These are phyloP conservation scores for Drosophila ustulata DNA, from an alignment of 2,888 invertebrate genomes.

Conservation along the genomic window DNA sequence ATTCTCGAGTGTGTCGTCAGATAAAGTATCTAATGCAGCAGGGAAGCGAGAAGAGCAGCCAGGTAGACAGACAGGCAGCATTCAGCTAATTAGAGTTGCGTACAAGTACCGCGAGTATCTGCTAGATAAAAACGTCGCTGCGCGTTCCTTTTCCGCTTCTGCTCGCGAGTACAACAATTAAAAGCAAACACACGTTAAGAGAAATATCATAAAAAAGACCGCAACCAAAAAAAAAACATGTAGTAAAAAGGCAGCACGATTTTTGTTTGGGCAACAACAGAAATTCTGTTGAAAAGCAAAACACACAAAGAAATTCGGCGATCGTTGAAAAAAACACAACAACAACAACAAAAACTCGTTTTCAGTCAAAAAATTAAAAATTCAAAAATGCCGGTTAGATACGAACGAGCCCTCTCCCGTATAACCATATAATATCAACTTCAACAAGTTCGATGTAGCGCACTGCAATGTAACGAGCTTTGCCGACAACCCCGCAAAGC, in stretches of 20 bases:
- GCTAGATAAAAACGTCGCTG: conserved; percentile 56
- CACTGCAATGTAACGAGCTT: conserved; percentile 38
- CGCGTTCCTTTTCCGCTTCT: conserved; percentile 45
- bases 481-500: conserved; percentile 26
- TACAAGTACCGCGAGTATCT: conserved; percentile 52
- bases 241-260: conserved; percentile 12
- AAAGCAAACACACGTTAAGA: conserved; percentile 41
- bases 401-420: conserved; percentile 64
- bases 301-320: conserved; percentile 42
- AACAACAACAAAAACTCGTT: conserved; percentile 55
- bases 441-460: conserved; percentile 62
- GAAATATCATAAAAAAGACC: conserved; percentile 20
- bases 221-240: conserved; percentile 1
- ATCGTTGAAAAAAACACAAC: conserved; percentile 18
- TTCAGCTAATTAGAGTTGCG: conserved; percentile 52
- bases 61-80: conserved; percentile 7
- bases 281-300: conserved; percentile 43
- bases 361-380: conserved; percentile 48
- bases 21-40: conserved; percentile 32
- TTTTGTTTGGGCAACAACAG: conserved; percentile 43
- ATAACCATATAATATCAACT: conserved; percentile 15
- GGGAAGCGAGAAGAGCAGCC: neutral
- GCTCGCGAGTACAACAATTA: conserved; percentile 33
- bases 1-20: conserved; percentile 13
- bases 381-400: conserved; percentile 70